Conservation (phyloP, 2,113 vertebrate species). For the Callipepla squamata region DNA sequence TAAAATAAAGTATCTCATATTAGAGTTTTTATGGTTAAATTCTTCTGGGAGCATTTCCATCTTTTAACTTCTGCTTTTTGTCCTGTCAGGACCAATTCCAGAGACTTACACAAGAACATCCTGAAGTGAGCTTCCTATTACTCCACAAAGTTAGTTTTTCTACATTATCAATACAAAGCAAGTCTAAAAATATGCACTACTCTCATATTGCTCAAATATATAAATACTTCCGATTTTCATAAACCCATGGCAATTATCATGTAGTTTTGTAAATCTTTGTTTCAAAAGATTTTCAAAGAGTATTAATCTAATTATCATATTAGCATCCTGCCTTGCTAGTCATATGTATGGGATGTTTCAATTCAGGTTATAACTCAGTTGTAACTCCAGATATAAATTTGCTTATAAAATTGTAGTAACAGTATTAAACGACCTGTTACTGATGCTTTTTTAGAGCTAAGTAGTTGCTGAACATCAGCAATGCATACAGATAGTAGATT, state of each 20-base stretch:
- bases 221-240: background rate
- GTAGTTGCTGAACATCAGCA: background rate
- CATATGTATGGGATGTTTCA: background rate
- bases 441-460: background rate
- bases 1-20: background rate
- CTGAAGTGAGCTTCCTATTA: background rate
- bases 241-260: background rate
- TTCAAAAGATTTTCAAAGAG: background rate
- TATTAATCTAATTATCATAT: background rate
- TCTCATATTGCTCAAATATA: background rate
- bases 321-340: background rate
- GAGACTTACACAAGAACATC: background rate
- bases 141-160: background rate
- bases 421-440: background rate
- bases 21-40: background rate
- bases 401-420: background rate
- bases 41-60: background rate
- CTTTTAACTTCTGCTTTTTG: background rate
- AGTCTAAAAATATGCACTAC: background rate
- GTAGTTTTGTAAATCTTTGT: background rate
- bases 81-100: background rate
- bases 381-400: background rate
- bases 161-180: fast-evolving
- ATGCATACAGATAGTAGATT: no score
- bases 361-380: background rate